Conservation (phyloP, 2,888 invertebrate genomes). For the Octodonta nipae region DNA sequence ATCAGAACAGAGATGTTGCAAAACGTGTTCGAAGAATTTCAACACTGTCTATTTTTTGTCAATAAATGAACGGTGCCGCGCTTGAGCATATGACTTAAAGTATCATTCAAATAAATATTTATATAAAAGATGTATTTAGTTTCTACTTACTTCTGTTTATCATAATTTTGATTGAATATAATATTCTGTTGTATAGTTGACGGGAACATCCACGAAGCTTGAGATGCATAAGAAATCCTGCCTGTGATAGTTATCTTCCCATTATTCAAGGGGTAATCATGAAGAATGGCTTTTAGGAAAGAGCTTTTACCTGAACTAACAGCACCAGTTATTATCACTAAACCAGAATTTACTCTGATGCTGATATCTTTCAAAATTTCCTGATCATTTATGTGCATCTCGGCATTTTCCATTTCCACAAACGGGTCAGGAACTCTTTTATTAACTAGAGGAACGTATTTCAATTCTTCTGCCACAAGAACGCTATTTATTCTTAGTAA, state of each 20-base stretch:
- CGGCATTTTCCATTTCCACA: slow-evolving; percentile 17
- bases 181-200: slow-evolving; percentile 61
- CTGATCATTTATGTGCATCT: slow-evolving; percentile 20
- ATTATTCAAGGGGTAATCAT: slow-evolving; percentile 31
- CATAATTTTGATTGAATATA: too few relatives aligned
- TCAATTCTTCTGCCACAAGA: too few relatives aligned
- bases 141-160: too few relatives aligned
- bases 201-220: slow-evolving; percentile 48
- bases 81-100: too few relatives aligned
- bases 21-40: too few relatives aligned
- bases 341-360: slow-evolving; percentile 31
- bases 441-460: too few relatives aligned
- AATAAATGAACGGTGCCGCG: too few relatives aligned
- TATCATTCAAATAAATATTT: too few relatives aligned
- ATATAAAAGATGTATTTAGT: too few relatives aligned
- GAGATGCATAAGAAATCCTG: slow-evolving; percentile 42
- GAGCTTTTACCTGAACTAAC: slow-evolving; percentile 52
- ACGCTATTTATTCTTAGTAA: slow-evolving; percentile 53
- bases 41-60: too few relatives aligned
- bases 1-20: too few relatives aligned
- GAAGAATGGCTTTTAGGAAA: slow-evolving; percentile 33
- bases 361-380: slow-evolving; percentile 33
- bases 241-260: slow-evolving; percentile 38
- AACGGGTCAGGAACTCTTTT: slow-evolving; percentile 14
- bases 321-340: slow-evolving; percentile 47